phyloP scores from a whole-genome alignment of 2,888 invertebrate genomes.

The Agriopis marginaria region DNA sequence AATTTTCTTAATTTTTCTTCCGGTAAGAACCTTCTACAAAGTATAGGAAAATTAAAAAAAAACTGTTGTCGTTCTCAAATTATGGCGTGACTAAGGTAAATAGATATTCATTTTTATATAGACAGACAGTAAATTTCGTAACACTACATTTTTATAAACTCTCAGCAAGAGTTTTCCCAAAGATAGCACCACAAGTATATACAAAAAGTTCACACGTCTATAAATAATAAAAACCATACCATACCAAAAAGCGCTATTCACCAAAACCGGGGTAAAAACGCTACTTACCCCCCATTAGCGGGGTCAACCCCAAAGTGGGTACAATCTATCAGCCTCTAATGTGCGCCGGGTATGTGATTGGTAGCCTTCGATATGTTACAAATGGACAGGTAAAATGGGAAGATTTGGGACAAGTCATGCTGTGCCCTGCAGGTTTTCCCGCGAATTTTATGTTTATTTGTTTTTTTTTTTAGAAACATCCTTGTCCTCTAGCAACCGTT shows the following conservation, averaged over 20 bases:
- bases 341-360: constrained; percentile 15
- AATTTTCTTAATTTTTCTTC: too few species aligned
- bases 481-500: too few species aligned
- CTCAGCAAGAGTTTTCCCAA: too few species aligned
- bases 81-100: too few species aligned
- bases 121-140: too few species aligned
- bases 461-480: not conserved
- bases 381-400: constrained; percentile 1
- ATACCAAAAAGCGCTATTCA: constrained; percentile 10
- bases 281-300: constrained; percentile 26
- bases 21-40: too few species aligned
- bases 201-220: not conserved
- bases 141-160: too few species aligned
- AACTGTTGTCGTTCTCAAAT: too few species aligned
- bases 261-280: constrained; percentile 18
- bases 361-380: constrained; percentile 1
- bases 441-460: not conserved
- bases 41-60: too few species aligned
- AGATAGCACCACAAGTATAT: too few species aligned
- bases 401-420: not conserved
- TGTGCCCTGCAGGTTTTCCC: not conserved
- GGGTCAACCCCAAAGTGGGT: constrained; percentile 21
- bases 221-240: not conserved
- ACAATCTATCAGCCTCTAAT: constrained; percentile 31
- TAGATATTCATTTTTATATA: too few species aligned